Percentiles rank a stretch among this genome's conserved stretches.
phyloP scores from a whole-genome alignment of 1,140 invertebrate genomes.

The Littorina saxatilis region DNA sequence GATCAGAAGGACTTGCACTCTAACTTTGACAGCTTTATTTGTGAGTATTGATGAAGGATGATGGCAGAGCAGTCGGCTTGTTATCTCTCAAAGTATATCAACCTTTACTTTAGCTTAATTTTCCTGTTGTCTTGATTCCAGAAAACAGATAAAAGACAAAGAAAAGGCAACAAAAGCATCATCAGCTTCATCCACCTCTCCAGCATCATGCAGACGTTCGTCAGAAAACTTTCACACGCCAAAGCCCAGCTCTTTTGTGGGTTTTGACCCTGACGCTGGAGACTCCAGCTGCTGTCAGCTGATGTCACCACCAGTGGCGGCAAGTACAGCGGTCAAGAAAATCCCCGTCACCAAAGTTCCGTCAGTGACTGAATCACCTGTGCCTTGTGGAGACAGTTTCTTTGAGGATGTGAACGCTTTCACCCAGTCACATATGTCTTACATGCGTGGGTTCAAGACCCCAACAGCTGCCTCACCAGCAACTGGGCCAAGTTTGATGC shows the following conservation, averaged over 20 bases:
- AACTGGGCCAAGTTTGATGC: not conserved
- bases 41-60: too few species aligned
- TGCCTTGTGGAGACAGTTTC: slow-evolving; percentile 71
- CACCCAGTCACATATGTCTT: slow-evolving; percentile 57
- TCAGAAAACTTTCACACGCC: not conserved
- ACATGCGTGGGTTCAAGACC: slow-evolving; percentile 45
- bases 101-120: not conserved
- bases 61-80: too few species aligned
- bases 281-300: slow-evolving; percentile 19
- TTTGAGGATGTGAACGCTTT: slow-evolving; percentile 64
- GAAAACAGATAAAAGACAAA: slow-evolving; percentile 49
- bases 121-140: slow-evolving; percentile 26
- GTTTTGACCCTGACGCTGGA: not conserved
- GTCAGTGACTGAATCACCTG: slow-evolving; percentile 49
- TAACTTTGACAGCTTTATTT: too few species aligned
- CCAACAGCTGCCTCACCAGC: not conserved
- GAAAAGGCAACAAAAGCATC: slow-evolving; percentile 28
- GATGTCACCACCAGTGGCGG: slow-evolving; percentile 21
- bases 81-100: too few species aligned
- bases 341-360: not conserved
- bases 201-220: not conserved
- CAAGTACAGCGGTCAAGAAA: slow-evolving; percentile 45
- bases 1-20: too few species aligned
- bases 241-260: slow-evolving; percentile 7
- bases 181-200: not conserved